A percentile compares a stretch with the other conserved stretches of the same genome.
phyloP scores from a whole-genome alignment of 2,113 vertebrate species.

The Podiceps cristatus region DNA sequence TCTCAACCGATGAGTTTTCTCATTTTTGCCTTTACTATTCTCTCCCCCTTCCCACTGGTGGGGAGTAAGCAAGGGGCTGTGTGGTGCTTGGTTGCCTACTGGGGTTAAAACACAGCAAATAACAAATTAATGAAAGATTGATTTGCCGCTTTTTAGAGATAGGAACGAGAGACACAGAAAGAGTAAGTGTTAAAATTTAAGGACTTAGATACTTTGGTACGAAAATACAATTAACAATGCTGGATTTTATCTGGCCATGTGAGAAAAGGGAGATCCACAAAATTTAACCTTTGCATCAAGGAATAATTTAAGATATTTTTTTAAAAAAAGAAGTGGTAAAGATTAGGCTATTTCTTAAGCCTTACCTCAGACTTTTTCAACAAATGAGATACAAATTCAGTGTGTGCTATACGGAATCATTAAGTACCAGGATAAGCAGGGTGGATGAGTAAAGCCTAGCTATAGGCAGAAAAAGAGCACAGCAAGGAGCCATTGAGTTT shows the following conservation, averaged over 20 bases:
- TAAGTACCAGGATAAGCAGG: not conserved
- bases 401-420: not conserved
- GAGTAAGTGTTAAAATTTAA: not conserved
- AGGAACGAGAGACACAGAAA: not conserved
- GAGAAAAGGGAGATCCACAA: not conserved
- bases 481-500: not conserved
- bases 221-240: not conserved
- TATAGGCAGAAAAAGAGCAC: not conserved
- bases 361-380: not conserved
- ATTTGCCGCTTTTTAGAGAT: not conserved
- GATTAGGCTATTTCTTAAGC: not conserved
- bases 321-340: not conserved
- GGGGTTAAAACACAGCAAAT: not conserved
- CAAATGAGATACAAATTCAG: not conserved
- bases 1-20: not conserved
- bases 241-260: not conserved
- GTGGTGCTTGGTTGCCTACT: not conserved
- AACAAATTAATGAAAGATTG: not conserved
- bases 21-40: not conserved
- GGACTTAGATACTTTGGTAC: not conserved
- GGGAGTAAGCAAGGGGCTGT: fast-evolving
- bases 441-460: not conserved
- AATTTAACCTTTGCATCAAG: not conserved
- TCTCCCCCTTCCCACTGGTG: not conserved
- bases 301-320: not conserved